phyloP scores from a whole-genome alignment of 2,797 vertebrate genomes.

The Fistularia tabacaria region DNA sequence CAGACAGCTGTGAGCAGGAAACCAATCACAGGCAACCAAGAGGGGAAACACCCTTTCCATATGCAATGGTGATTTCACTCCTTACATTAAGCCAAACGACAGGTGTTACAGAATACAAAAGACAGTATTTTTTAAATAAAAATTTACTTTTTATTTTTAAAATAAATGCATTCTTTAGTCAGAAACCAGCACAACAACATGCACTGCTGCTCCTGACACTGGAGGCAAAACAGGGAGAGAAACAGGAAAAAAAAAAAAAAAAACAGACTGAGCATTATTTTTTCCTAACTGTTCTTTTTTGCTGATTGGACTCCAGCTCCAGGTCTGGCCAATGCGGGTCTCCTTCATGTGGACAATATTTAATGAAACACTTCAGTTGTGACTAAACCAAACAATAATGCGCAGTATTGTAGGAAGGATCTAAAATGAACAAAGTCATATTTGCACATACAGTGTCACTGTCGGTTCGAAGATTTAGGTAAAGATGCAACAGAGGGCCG shows the following conservation, averaged over 20 bases:
- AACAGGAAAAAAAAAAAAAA: constrained; percentile 20
- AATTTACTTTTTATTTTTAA: constrained; percentile 80
- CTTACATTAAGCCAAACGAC: background rate
- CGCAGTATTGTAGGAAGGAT: constrained; percentile 15
- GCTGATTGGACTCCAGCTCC: constrained; percentile 62
- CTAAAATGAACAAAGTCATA: background rate
- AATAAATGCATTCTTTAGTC: constrained; percentile 84
- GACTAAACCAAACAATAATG: constrained; percentile 38
- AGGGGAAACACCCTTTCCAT: too few relatives aligned
- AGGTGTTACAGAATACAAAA: background rate
- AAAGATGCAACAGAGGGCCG: constrained; percentile 33
- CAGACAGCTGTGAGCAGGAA: too few relatives aligned
- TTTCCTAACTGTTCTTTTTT: constrained; percentile 50
- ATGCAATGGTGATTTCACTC: too few relatives aligned
- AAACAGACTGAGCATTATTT: constrained; percentile 47
- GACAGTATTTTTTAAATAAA: constrained; percentile 72
- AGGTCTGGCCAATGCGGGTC: constrained; percentile 12
- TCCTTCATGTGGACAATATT: constrained; percentile 56
- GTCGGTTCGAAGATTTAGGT: constrained; percentile 32
- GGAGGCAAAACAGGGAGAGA: constrained; percentile 43
- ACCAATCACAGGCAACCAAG: too few relatives aligned
- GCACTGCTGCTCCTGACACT: constrained; percentile 68
- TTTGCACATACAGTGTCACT: constrained; percentile 23
- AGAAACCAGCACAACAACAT: constrained; percentile 54
- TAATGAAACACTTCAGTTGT: constrained; percentile 46